Evolutionary conservation across 1,140 invertebrate species (phyloP).

Genomic region (Batillaria attramentaria): DNA sequence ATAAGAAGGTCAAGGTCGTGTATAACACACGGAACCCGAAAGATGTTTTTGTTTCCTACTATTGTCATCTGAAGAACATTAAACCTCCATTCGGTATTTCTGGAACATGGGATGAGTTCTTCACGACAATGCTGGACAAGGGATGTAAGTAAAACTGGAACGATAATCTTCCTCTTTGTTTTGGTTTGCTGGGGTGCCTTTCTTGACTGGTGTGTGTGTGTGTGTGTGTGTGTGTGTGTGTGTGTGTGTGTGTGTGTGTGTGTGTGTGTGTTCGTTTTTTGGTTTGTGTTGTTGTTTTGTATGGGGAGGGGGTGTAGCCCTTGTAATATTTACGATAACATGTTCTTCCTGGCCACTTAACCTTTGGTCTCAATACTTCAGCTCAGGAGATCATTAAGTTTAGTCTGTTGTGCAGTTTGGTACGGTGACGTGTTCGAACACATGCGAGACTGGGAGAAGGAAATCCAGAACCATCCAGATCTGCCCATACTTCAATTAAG

Average conservation of each 20-base stretch:
- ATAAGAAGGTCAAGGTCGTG: constrained; percentile 45
- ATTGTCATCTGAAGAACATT: neutral
- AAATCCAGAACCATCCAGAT: neutral
- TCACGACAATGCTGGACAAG: constrained; percentile 9
- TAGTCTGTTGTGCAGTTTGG: neutral
- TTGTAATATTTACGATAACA: no score
- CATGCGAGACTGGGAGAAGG: neutral
- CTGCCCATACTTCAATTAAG: neutral
- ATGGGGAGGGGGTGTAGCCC: no score
- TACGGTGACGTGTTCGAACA: neutral
- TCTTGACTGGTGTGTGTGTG: no score
- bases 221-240: no score
- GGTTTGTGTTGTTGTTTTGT: no score
- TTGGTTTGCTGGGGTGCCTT: no score
- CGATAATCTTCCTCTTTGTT: no score
- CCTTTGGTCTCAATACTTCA: no score
- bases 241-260: no score
- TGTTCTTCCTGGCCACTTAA: no score
- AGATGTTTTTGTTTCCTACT: constrained; percentile 51
- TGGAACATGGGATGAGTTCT: constrained; percentile 15
- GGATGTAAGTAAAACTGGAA: constrained; percentile 29
- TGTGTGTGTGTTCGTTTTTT: no score
- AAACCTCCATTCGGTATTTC: neutral
- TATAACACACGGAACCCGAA: constrained; percentile 53
- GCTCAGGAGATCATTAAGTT: no score